Evolutionary conservation across 2,113 vertebrate species (phyloP).

Genomic region (Cyphomyrus discorhynchus): DNA sequence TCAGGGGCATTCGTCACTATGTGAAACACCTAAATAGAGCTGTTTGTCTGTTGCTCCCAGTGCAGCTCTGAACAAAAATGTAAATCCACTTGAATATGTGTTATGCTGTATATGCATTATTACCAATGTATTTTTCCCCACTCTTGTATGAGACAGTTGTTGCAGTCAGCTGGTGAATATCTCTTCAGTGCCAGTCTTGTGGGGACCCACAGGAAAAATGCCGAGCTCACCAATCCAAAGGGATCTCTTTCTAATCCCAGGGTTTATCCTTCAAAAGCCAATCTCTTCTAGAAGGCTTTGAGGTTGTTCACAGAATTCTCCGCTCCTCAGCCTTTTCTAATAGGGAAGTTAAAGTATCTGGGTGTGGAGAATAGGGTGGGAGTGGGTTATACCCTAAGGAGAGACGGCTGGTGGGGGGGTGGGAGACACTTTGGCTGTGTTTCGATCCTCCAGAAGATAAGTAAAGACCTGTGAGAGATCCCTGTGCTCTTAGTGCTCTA

Average conservation of each 20-base stretch:
- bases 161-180: slow-evolving; percentile 24
- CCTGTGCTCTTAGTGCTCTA: neutral
- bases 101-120: neutral
- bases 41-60: neutral
- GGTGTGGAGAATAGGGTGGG: slow-evolving; percentile 16
- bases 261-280: slow-evolving; percentile 37
- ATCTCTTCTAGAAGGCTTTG: slow-evolving; percentile 25
- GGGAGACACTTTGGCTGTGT: slow-evolving; percentile 15
- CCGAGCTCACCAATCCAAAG: slow-evolving; percentile 20
- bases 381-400: slow-evolving; percentile 14
- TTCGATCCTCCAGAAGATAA: slow-evolving; percentile 21
- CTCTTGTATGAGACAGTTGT: slow-evolving; percentile 1
- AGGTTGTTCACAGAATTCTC: slow-evolving; percentile 26
- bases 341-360: slow-evolving; percentile 24
- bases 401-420: neutral
- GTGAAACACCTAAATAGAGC: neutral
- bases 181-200: slow-evolving; percentile 24
- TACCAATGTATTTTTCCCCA: neutral
- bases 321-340: slow-evolving; percentile 17
- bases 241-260: slow-evolving; percentile 30
- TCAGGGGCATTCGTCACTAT: neutral
- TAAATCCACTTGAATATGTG: neutral
- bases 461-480: slow-evolving; percentile 1
- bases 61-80: neutral
- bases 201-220: slow-evolving; percentile 28